phyloP scores from a whole-genome alignment of 2,888 invertebrate species.

The Chrysomela aeneicollis region DNA sequence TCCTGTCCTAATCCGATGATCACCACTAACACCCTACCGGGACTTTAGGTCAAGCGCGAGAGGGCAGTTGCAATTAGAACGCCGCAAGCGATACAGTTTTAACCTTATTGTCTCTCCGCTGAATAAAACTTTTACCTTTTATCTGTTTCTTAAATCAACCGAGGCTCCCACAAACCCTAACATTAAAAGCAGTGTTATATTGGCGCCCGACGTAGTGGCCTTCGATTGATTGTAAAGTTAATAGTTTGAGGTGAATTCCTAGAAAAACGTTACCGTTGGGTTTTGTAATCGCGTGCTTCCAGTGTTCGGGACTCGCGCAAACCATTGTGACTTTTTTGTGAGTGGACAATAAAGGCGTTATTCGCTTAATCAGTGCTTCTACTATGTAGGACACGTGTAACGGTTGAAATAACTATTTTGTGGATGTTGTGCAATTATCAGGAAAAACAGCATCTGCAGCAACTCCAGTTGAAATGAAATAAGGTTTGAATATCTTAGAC shows the following conservation, averaged over 20 bases:
- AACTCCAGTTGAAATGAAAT: neutral
- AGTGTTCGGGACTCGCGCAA: constrained; percentile 4
- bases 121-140: no score
- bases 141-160: no score
- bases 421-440: constrained; percentile 1
- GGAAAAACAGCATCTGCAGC: constrained; percentile 4
- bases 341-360: constrained; percentile 4
- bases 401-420: constrained; percentile 1
- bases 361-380: neutral
- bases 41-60: no score
- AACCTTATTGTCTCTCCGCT: no score
- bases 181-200: no score
- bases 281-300: constrained; percentile 5
- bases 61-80: no score
- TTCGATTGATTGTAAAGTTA: constrained; percentile 1
- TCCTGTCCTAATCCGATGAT: no score
- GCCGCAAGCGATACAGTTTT: no score
- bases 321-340: constrained; percentile 2
- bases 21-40: no score
- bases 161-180: no score
- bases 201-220: constrained; percentile 7
- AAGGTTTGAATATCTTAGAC: constrained; percentile 6
- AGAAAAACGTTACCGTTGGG: constrained; percentile 5
- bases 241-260: constrained; percentile 1
- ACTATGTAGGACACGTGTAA: neutral